These are phyloP conservation scores for Hoplostethus atlanticus DNA, from an alignment of 2,797 vertebrate genomes.

Conservation along the genomic window DNA sequence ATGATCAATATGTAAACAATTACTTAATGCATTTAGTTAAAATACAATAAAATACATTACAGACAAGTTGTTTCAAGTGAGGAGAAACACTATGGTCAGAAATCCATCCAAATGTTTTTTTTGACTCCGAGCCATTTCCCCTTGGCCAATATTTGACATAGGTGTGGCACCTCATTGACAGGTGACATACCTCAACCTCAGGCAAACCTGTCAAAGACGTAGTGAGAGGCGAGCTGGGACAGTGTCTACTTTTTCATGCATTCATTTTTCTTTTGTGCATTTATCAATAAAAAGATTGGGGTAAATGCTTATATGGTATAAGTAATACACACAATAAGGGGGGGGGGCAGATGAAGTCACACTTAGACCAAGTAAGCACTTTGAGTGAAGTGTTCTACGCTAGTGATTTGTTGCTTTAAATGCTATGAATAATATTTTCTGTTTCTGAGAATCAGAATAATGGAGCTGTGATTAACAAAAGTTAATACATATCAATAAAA, in stretches of 20 bases:
- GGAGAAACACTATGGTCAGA: not conserved
- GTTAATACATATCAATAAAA: conserved; percentile 28
- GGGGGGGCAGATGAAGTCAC: not conserved
- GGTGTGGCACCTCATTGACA: conserved; percentile 16
- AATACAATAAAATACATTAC: not conserved
- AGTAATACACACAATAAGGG: not conserved
- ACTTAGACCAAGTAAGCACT: not conserved
- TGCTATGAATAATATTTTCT: conserved; percentile 4
- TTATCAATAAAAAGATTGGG: too few relatives aligned
- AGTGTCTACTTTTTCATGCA: conserved; percentile 4
- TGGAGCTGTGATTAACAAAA: conserved; percentile 48
- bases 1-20: conserved; percentile 1
- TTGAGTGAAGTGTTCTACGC: not conserved
- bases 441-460: conserved; percentile 51
- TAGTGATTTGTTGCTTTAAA: not conserved
- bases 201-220: not conserved
- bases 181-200: not conserved
- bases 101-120: not conserved
- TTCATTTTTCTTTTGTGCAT: too few relatives aligned
- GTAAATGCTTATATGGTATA: too few relatives aligned
- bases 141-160: conserved; percentile 28
- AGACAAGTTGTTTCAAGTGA: not conserved
- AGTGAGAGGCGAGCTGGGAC: not conserved
- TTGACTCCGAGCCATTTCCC: not conserved
- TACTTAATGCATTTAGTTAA: not conserved